phyloP scores from a whole-genome alignment of 1,140 invertebrate genomes.

The Pseudoatta argentina region DNA sequence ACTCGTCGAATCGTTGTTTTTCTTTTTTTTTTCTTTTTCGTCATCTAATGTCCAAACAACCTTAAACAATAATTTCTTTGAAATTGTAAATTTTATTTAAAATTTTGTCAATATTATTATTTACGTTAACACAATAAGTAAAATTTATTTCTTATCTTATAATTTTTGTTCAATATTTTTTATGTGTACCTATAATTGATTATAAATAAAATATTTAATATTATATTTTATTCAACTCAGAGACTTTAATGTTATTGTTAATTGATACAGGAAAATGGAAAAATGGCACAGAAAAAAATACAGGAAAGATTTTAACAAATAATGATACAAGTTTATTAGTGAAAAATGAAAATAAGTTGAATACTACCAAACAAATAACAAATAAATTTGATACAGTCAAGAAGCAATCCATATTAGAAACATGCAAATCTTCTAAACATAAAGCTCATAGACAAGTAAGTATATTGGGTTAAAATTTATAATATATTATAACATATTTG shows the following conservation, averaged over 20 bases:
- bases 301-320: conserved; percentile 35
- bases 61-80: background rate
- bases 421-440: conserved; percentile 31
- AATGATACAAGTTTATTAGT: conserved; percentile 41
- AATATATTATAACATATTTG: background rate
- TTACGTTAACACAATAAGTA: background rate
- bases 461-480: background rate
- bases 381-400: conserved; percentile 10
- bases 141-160: conserved; percentile 1
- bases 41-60: background rate
- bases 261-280: conserved; percentile 69
- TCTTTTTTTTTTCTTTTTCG: background rate
- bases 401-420: background rate
- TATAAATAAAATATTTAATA: background rate
- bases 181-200: background rate
- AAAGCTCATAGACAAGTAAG: conserved; percentile 51
- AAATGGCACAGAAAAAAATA: conserved; percentile 35
- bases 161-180: background rate
- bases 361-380: conserved; percentile 31
- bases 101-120: background rate
- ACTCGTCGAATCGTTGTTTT: background rate
- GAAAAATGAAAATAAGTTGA: conserved; percentile 70
- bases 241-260: background rate
- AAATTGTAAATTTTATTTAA: background rate
- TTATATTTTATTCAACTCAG: background rate